Evolutionary conservation across 2,888 invertebrate genomes (phyloP), one percentile per base, ranked within the genome.

Genomic region (Agriotes lineatus): DNA sequence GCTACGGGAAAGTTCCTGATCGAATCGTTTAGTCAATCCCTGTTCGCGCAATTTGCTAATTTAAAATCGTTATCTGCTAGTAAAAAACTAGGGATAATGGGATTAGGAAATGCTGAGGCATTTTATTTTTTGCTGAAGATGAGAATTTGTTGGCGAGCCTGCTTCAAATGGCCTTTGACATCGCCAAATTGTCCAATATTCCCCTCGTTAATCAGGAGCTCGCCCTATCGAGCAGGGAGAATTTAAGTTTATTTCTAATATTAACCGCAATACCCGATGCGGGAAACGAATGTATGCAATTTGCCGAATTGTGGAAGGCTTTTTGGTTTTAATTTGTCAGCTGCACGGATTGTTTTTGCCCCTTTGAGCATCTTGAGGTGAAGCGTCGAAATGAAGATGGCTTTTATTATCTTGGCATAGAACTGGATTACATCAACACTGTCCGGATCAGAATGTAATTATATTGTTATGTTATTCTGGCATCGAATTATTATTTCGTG

Each of bases 71-170:
- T 54, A 56, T 52, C 63, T 14, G 10, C 35, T 37, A 37, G 52
- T 35, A 67, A 65, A 64, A 66, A 66, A 57, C 45, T 57, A 50
- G 54, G 48, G 67, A 67, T 67, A 67, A 67, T 67, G 56, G 62
- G 57, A 37, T 39, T 18, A 39, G 59, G 42, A 69, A 69, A 64
- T 48, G 69, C 69, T 64, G 64, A 69, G 63, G 64, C 52, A 64
- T 63, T 69, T 60, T 59, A 69, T 69, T 69, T 69, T 69, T 69
- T 69, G 69, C 63, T 69, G 64, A 69, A 63, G 63, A 69, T 64
- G 50, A 63, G 69, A 59, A 69, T 69, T 69, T 69, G 58, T 69
- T 63, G 69, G 58, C 59, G 59, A 52, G 50, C 44, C 69, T 69
- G 63, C 64, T 69, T 52, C 58, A 52, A 69, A 69, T 64, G 69